Evolutionary conservation across 2,797 vertebrate genomes (phyloP).

Genomic region (Crenichthys baileyi): DNA sequence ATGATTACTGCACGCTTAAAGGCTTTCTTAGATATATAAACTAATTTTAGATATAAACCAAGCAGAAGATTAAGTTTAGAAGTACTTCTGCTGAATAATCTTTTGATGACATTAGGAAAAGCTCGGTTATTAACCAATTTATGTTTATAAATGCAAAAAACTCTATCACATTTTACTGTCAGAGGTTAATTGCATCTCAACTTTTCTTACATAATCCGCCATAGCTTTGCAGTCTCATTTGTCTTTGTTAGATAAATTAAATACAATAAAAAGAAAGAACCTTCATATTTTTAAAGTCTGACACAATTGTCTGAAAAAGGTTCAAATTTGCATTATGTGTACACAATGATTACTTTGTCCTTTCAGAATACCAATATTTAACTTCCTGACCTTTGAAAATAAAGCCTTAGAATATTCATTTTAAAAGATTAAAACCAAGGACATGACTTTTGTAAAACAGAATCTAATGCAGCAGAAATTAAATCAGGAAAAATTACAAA

Average conservation of each 20-base stretch:
- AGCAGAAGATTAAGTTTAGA: background rate
- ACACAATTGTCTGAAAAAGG: slow-evolving; percentile 48
- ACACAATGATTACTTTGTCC: slow-evolving; percentile 59
- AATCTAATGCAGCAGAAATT: background rate
- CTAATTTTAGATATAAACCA: slow-evolving; percentile 6
- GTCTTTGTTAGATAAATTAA: slow-evolving; percentile 57
- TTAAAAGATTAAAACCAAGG: slow-evolving; percentile 50
- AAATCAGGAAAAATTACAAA: background rate
- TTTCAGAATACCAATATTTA: slow-evolving; percentile 50
- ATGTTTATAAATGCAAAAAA: slow-evolving; percentile 36
- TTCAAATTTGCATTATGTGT: slow-evolving; percentile 54
- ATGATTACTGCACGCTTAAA: slow-evolving; percentile 6
- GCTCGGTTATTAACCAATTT: slow-evolving; percentile 11
- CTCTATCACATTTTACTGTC: slow-evolving; percentile 32
- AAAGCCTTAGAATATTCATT: slow-evolving; percentile 33
- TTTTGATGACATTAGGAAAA: slow-evolving; percentile 7
- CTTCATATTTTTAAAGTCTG: slow-evolving; percentile 43
- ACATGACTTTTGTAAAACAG: slow-evolving; percentile 9
- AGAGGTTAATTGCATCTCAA: slow-evolving; percentile 72
- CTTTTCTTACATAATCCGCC: slow-evolving; percentile 60
- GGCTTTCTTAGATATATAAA: background rate
- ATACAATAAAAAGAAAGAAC: slow-evolving; percentile 38
- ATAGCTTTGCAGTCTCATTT: slow-evolving; percentile 47
- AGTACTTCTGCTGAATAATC: background rate
- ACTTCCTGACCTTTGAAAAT: slow-evolving; percentile 55